Conservation (phyloP, 1,140 invertebrate species). For the Dreissena rostriformis region DNA sequence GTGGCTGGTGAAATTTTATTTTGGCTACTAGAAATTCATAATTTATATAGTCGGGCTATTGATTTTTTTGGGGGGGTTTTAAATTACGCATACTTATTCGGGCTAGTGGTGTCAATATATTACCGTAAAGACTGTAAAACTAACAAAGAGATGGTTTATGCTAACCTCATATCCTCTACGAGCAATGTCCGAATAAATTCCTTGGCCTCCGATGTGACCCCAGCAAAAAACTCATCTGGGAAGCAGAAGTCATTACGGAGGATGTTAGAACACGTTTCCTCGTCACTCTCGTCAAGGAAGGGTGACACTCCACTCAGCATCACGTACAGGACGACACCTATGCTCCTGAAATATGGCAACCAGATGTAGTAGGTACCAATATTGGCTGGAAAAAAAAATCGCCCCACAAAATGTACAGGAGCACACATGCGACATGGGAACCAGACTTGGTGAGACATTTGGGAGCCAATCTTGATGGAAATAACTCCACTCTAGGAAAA, state of each 20-base stretch:
- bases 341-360: constrained; percentile 82
- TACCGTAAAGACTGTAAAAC: neutral
- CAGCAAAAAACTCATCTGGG: constrained; percentile 90
- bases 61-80: neutral
- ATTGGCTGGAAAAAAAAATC: neutral
- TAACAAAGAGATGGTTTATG: neutral
- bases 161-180: constrained; percentile 81
- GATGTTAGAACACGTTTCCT: constrained; percentile 92
- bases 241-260: constrained; percentile 91
- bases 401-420: neutral
- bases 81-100: neutral
- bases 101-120: neutral
- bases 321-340: constrained; percentile 91
- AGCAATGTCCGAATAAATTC: constrained; percentile 86
- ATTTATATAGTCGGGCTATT: too few species aligned
- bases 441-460: neutral
- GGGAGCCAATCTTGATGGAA: too few species aligned
- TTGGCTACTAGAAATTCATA: too few species aligned
- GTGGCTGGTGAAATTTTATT: too few species aligned
- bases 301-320: constrained; percentile 90
- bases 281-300: constrained; percentile 91
- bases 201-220: constrained; percentile 88
- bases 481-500: too few species aligned
- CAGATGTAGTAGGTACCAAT: neutral
- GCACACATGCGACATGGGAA: neutral